Evolutionary conservation across 1,140 invertebrate genomes (phyloP).

Genomic region (Leptinotarsa texana): DNA sequence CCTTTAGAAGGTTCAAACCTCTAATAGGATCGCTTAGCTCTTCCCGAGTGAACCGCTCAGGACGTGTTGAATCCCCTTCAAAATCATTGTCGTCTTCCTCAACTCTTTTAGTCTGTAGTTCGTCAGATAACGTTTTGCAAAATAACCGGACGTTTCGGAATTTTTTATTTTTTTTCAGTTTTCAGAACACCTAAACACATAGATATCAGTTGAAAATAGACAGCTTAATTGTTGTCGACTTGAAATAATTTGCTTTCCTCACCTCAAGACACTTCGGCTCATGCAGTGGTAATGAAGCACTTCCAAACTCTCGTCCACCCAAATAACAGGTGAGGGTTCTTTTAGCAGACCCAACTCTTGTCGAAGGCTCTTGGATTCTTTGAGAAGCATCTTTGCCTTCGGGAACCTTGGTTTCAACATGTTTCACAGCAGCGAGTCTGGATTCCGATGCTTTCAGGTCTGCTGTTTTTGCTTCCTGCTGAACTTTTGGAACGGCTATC

Average conservation of each 20-base stretch:
- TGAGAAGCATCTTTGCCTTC: background rate
- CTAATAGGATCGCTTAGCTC: no score
- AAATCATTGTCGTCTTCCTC: no score
- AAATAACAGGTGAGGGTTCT: slow-evolving; percentile 73
- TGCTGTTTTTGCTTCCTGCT: slow-evolving; percentile 3
- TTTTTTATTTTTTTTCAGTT: no score
- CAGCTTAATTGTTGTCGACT: no score
- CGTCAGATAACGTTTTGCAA: no score
- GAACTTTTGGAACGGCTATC: slow-evolving; percentile 2
- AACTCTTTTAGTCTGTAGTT: no score
- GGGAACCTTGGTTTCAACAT: background rate
- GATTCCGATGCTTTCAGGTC: slow-evolving; percentile 18
- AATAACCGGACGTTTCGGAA: no score
- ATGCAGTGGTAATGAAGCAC: slow-evolving; percentile 75
- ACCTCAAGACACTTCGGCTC: slow-evolving; percentile 79
- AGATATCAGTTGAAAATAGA: no score
- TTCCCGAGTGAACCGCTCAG: no score
- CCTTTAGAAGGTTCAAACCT: no score
- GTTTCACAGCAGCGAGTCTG: background rate
- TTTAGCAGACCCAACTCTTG: slow-evolving; percentile 42
- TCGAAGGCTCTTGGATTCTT: background rate
- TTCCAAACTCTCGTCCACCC: slow-evolving; percentile 78
- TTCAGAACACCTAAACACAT: no score
- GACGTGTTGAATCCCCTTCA: no score
- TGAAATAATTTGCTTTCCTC: slow-evolving; percentile 9